phyloP scores from a whole-genome alignment of 30 jellyfish, hydroid and myxozoan species.

The Catostylus mosaicus region DNA sequence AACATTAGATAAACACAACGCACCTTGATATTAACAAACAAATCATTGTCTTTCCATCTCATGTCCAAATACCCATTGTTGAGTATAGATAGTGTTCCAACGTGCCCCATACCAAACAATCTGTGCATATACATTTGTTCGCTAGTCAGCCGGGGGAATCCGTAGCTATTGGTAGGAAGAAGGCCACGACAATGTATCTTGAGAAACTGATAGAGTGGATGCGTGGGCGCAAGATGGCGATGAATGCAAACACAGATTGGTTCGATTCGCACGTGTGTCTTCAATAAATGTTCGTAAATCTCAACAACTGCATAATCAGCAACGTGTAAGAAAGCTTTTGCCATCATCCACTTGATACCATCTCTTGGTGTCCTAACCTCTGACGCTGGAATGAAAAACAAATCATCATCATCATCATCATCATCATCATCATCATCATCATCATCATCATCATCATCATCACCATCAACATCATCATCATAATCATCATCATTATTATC shows the following conservation, averaged over 20 bases:
- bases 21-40: conserved; percentile 57
- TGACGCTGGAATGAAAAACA: conserved; percentile 52
- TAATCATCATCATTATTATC: too few relatives aligned
- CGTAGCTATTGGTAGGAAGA: conserved; percentile 69
- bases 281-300: conserved; percentile 80
- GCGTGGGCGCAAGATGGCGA: conserved; percentile 80
- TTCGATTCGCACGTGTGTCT: conserved; percentile 87
- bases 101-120: conserved; percentile 89
- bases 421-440: too few relatives aligned
- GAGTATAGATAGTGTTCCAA: conserved; percentile 70
- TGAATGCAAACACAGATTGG: conserved; percentile 80
- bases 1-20: not conserved
- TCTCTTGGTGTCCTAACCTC: conserved; percentile 80
- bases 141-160: conserved; percentile 70
- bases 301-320: conserved; percentile 92
- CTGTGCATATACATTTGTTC: conserved; percentile 76
- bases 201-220: conserved; percentile 76
- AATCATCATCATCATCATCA: too few relatives aligned
- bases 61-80: conserved; percentile 78
- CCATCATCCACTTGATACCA: conserved; percentile 80
- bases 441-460: too few relatives aligned
- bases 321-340: conserved; percentile 76
- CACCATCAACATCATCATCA: too few relatives aligned
- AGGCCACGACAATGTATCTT: conserved; percentile 87
- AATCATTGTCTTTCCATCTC: conserved; percentile 74